These are phyloP conservation scores for Chaetodon trifascialis DNA, from an alignment of 2,113 vertebrate species.

Conservation along the genomic window DNA sequence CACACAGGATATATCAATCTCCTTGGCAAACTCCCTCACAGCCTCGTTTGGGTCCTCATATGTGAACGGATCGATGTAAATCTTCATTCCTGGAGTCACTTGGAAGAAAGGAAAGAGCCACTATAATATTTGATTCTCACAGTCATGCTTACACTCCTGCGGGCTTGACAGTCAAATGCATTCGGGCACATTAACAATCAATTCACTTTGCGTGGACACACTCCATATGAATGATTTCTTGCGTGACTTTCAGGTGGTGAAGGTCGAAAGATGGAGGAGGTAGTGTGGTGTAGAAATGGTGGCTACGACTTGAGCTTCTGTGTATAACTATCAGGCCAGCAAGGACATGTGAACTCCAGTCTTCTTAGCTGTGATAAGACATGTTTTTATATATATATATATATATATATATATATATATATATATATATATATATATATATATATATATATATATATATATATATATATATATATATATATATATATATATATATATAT, in stretches of 20 bases:
- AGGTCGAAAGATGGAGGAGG: constrained; percentile 41
- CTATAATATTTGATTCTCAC: constrained; percentile 75
- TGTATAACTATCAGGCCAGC: constrained; percentile 37
- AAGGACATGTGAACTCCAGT: constrained; percentile 53
- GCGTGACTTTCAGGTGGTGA: constrained; percentile 32
- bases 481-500: constrained; percentile 28
- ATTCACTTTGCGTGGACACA: constrained; percentile 45
- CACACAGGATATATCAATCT: constrained; percentile 98
- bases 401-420: constrained; percentile 65
- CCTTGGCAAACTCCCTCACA: constrained; percentile 97
- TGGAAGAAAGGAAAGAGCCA: constrained; percentile 75
- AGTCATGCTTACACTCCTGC: constrained; percentile 5
- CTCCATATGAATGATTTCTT: constrained; percentile 17
- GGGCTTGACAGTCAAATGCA: constrained; percentile 33
- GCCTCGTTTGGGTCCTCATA: constrained; percentile 99
- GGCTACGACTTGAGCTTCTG: constrained; percentile 41
- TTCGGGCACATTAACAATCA: constrained; percentile 39
- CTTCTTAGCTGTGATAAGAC: constrained; percentile 56
- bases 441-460: constrained; percentile 19
- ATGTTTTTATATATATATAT: not conserved
- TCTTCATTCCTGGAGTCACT: constrained; percentile 99
- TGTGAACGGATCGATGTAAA: constrained; percentile 98
- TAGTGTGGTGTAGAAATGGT: constrained; percentile 22
- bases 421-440: constrained; percentile 61
- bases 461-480: constrained; percentile 66